phyloP scores from a whole-genome alignment of 2,113 vertebrate genomes.

The Rhinoderma darwinii region DNA sequence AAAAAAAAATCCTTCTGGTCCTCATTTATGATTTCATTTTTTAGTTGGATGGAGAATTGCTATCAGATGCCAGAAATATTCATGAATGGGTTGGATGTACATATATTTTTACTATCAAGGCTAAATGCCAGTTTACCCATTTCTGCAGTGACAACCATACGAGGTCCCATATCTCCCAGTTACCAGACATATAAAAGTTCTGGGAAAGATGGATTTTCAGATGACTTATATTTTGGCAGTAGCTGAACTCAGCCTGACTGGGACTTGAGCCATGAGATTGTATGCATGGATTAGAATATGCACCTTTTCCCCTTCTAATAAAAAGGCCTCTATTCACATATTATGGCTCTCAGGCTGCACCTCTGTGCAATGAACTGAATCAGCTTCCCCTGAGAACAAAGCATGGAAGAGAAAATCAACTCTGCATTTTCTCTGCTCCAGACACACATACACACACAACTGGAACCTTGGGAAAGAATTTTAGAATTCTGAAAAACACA shows the following conservation, averaged over 20 bases:
- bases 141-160: conserved; percentile 65
- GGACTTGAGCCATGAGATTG: conserved; percentile 28
- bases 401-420: conserved; percentile 62
- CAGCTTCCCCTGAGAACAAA: conserved; percentile 74
- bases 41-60: no score
- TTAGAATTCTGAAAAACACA: conserved; percentile 2
- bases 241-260: conserved; percentile 53
- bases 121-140: conserved; percentile 63
- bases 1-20: neutral
- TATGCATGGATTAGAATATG: conserved; percentile 58
- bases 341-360: conserved; percentile 62
- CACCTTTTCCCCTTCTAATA: conserved; percentile 55
- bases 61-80: neutral
- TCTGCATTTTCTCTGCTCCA: conserved; percentile 27
- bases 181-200: neutral
- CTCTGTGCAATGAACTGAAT: conserved; percentile 66
- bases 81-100: neutral
- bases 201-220: conserved; percentile 55
- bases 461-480: conserved; percentile 14
- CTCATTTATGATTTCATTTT: neutral
- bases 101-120: neutral
- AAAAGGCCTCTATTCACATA: conserved; percentile 52
- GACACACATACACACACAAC: conserved; percentile 5
- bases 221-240: conserved; percentile 57
- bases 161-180: conserved; percentile 57